These are phyloP conservation scores for Matsumurasca onukii DNA, from an alignment of 1,140 invertebrate genomes.

Conservation along the genomic window DNA sequence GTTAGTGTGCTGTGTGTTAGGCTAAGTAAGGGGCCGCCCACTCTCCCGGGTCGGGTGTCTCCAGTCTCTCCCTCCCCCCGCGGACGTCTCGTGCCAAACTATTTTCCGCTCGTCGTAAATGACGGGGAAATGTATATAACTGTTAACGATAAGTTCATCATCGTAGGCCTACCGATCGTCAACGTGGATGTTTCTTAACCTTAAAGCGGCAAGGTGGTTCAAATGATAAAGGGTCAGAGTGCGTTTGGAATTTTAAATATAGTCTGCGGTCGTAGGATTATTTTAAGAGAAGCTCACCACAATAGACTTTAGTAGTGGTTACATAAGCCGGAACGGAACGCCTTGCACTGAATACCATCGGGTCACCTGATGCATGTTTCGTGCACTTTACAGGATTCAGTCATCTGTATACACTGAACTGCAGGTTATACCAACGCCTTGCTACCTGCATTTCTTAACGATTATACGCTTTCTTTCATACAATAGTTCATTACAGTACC, in stretches of 20 bases:
- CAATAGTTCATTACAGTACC: too few relatives aligned
- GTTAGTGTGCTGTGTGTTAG: constrained; percentile 34
- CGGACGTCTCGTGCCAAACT: neutral
- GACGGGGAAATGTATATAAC: neutral
- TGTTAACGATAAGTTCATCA: too few relatives aligned
- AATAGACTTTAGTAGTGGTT: constrained; percentile 7
- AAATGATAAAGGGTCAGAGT: neutral
- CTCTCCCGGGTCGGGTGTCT: constrained; percentile 7
- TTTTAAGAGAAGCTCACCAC: too few relatives aligned
- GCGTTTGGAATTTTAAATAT: neutral
- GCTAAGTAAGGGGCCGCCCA: constrained; percentile 15
- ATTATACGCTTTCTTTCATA: too few relatives aligned
- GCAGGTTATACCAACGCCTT: too few relatives aligned
- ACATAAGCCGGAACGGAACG: neutral
- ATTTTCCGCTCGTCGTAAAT: constrained; percentile 1
- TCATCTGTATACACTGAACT: too few relatives aligned
- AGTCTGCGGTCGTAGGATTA: neutral
- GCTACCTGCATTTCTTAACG: too few relatives aligned
- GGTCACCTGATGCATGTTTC: too few relatives aligned
- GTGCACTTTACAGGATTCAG: too few relatives aligned
- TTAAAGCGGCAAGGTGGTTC: too few relatives aligned
- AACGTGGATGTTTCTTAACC: too few relatives aligned
- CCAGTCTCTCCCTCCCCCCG: neutral
- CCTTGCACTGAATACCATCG: neutral
- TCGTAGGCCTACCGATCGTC: too few relatives aligned